These are phyloP conservation scores for Erebia palarica DNA, from an alignment of 2,888 invertebrate species.

Conservation along the genomic window DNA sequence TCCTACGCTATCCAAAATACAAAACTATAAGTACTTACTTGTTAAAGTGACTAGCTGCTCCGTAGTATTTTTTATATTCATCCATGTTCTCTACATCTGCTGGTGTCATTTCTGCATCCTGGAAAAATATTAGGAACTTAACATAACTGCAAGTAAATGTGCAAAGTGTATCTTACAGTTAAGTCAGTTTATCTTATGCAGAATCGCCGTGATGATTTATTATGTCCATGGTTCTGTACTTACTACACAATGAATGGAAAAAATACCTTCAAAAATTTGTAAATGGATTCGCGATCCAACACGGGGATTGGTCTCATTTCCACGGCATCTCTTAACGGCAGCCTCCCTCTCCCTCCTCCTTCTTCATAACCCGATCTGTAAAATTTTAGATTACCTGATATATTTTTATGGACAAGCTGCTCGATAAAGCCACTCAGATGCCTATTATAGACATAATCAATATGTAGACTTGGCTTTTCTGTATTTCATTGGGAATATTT, in stretches of 20 bases:
- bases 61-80: constrained; percentile 63
- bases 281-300: constrained; percentile 54
- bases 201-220: too few relatives aligned
- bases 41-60: constrained; percentile 72
- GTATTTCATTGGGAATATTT: too few relatives aligned
- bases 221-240: too few relatives aligned
- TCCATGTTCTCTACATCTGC: constrained; percentile 41
- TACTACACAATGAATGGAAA: background rate
- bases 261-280: constrained; percentile 59
- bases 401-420: background rate
- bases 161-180: background rate
- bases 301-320: constrained; percentile 81
- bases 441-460: too few relatives aligned
- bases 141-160: background rate
- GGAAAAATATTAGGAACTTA: background rate
- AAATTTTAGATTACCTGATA: background rate
- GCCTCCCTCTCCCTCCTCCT: constrained; percentile 72
- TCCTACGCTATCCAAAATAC: background rate
- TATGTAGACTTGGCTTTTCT: too few relatives aligned
- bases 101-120: constrained; percentile 58
- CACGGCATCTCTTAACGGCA: constrained; percentile 88
- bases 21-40: constrained; percentile 56
- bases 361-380: constrained; percentile 58
- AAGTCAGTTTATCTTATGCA: background rate
- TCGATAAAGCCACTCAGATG: too few relatives aligned